Percentiles rank a stretch among this genome's conserved stretches.
Evolutionary conservation across 2,888 invertebrate species (phyloP).

Genomic region (Ochropleura leucogaster): DNA sequence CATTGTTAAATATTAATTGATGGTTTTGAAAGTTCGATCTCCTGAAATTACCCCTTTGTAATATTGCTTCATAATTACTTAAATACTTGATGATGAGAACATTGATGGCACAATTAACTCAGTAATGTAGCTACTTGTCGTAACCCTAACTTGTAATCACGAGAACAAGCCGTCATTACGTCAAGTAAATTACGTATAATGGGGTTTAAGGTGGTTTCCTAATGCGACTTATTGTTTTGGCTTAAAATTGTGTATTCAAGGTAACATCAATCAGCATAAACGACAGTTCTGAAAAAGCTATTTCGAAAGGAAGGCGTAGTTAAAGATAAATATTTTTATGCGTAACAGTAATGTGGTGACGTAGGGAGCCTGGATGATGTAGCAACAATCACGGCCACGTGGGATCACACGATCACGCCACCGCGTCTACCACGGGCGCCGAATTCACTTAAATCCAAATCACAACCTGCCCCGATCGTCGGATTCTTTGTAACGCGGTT

Average conservation of each 20-base stretch:
- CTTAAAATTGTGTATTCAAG: slow-evolving; percentile 37
- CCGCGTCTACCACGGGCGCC: slow-evolving; percentile 56
- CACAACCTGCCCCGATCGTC: slow-evolving; percentile 39
- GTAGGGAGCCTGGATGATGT: slow-evolving; percentile 43
- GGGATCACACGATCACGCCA: slow-evolving; percentile 65
- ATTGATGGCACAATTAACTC: slow-evolving; percentile 31
- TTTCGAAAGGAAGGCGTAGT: slow-evolving; percentile 15
- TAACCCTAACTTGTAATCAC: slow-evolving; percentile 43
- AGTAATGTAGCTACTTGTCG: slow-evolving; percentile 26
- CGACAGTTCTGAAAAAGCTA: slow-evolving; percentile 5
- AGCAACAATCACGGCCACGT: slow-evolving; percentile 59
- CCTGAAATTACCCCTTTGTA: slow-evolving; percentile 9
- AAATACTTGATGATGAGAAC: slow-evolving; percentile 33
- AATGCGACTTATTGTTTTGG: slow-evolving; percentile 42
- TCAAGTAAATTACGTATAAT: slow-evolving; percentile 50
- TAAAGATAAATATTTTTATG: slow-evolving; percentile 30
- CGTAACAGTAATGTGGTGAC: slow-evolving; percentile 46
- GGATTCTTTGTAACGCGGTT: slow-evolving; percentile 37
- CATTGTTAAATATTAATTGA: slow-evolving; percentile 22
- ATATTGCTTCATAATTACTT: slow-evolving; percentile 22
- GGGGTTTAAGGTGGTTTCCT: slow-evolving; percentile 45
- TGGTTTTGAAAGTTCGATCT: slow-evolving; percentile 13
- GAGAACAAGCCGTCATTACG: slow-evolving; percentile 43
- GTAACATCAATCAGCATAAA: slow-evolving; percentile 31
- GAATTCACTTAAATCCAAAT: slow-evolving; percentile 44